phyloP scores from a whole-genome alignment of 2,797 vertebrate genomes.

The Podarcis lilfordi region DNA sequence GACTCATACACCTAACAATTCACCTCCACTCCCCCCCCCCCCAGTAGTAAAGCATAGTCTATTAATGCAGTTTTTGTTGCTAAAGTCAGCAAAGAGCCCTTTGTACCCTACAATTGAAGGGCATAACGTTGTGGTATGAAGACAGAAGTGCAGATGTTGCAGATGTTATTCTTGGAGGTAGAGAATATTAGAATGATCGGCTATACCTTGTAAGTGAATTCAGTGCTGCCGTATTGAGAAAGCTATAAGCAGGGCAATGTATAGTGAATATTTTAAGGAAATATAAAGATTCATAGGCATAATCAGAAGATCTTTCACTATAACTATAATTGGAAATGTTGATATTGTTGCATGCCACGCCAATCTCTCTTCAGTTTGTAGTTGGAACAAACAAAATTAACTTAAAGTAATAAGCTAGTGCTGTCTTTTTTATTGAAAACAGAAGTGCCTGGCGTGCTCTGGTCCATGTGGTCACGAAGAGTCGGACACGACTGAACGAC shows the following conservation, averaged over 20 bases:
- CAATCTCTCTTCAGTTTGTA: neutral
- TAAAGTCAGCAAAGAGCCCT: constrained; percentile 25
- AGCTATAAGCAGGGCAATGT: constrained; percentile 14
- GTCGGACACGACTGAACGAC: too few relatives aligned
- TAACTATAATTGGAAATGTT: too few relatives aligned
- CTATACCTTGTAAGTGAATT: constrained; percentile 28
- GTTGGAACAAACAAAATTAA: constrained; percentile 28
- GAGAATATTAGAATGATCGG: neutral
- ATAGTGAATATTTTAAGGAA: constrained; percentile 23
- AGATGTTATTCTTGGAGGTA: constrained; percentile 35
- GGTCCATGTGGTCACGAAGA: too few relatives aligned
- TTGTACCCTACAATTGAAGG: neutral
- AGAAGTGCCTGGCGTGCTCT: too few relatives aligned
- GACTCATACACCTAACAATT: neutral
- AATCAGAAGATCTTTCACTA: too few relatives aligned
- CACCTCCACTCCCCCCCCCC: neutral
- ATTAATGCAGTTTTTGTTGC: neutral
- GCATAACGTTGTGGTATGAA: constrained; percentile 17
- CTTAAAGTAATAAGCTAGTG: constrained; percentile 42
- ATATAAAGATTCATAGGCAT: neutral
- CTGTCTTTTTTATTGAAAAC: neutral
- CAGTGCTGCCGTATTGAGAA: constrained; percentile 25
- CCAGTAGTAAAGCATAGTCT: neutral
- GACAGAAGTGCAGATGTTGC: constrained; percentile 36
- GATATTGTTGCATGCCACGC: too few relatives aligned